Evolutionary conservation across 2,113 vertebrate species (phyloP).

Genomic region (Pleuronectes platessa): DNA sequence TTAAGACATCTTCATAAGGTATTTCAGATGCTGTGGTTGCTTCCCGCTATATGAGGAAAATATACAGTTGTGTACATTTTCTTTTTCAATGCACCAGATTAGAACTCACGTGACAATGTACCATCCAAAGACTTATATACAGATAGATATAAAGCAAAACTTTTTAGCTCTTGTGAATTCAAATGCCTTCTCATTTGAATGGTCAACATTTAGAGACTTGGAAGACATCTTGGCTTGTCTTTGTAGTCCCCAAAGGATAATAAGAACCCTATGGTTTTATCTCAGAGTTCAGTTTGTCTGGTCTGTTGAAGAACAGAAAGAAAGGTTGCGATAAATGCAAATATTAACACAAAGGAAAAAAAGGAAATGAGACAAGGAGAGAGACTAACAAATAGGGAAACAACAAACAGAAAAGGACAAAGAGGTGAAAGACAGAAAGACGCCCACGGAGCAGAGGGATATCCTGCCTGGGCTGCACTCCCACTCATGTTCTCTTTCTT

Average conservation of each 20-base stretch:
- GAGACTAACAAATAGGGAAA: conserved; percentile 16
- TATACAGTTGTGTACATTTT: not conserved
- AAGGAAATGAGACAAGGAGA: conserved; percentile 5
- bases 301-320: not conserved
- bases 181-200: no score
- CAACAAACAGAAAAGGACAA: conserved; percentile 36
- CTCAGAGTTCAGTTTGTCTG: not conserved
- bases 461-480: conserved; percentile 51
- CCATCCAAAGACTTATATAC: not conserved
- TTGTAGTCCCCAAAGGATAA: not conserved
- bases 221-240: not conserved
- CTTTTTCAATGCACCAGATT: not conserved
- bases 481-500: conserved; percentile 39
- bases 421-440: conserved; percentile 33
- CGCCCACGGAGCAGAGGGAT: conserved; percentile 42
- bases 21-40: not conserved
- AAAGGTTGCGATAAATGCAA: not conserved
- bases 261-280: not conserved
- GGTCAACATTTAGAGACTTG: not conserved
- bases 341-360: conserved; percentile 2
- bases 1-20: no score
- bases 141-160: no score
- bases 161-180: no score
- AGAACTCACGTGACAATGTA: not conserved
- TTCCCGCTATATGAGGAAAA: not conserved